Evolutionary conservation across 1,140 invertebrate species (phyloP), one percentile per base, ranked within the genome.

Genomic region (Ips nitidus): DNA sequence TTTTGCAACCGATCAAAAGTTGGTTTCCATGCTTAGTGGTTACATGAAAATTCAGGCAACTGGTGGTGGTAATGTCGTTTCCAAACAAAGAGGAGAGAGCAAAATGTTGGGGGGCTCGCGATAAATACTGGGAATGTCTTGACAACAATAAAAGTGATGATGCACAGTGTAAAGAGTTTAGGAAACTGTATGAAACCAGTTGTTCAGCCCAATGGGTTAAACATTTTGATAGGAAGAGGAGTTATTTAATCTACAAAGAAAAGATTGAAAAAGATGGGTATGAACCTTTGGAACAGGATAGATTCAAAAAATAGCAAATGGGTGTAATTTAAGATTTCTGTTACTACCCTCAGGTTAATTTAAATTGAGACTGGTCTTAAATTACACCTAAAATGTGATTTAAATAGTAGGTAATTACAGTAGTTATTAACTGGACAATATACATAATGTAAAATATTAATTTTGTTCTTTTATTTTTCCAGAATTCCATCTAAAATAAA

Each of bases 161-260:
- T 43, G 77, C 75, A 58, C 83, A 85, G 4, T 97, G 95, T 82
- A 78, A 82, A 71, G 83, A 90, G 77, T 81, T 92, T 72, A 87
- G 93, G 66, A 88, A 90, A 82, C 61, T 87, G 37, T 97, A 93
- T 83, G 93, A 94, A 85, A 85, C 86, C 59, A 87, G 86, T 22
- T 98, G 94, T 80, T 90, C 93, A n/a, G 80, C 86, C 8, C 89
- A 92, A 81, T 98, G 94, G 94, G 93, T 97, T 6, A 94, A 93
- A 82, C 94, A 98, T 83, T 98, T 98, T 83, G 93, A 97, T 83
- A 86, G 92, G 76, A 95, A 94, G 81, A 81, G 92, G 79, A 89
- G 90, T 73, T 97, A 94, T 82, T 83, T 94, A 75, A 87, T 93
- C 78, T 97, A 94, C 81, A 95, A 95, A 83, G 89, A 92, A 74